These are phyloP conservation scores for Hexactinellida sp. DNA, from an alignment of 37 sponge, comb jelly and placozoan species.

Conservation along the genomic window DNA sequence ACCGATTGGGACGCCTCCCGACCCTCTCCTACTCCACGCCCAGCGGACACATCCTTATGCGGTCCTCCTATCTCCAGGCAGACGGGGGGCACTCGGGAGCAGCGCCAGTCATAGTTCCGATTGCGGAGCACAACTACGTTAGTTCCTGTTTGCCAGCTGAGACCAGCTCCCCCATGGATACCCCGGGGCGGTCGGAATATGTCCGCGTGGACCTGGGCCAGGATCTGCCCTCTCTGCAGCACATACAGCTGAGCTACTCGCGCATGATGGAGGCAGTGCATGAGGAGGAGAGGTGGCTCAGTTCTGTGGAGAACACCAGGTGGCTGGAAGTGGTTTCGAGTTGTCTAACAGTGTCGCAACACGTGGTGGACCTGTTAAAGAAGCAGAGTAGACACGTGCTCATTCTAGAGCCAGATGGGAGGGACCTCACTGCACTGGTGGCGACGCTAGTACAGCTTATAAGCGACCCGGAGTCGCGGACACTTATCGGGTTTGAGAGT, in stretches of 20 bases:
- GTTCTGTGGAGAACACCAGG: background rate
- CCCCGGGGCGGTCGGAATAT: background rate
- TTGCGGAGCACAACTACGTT: background rate
- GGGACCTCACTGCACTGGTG: slow-evolving; percentile 70
- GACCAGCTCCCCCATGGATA: background rate
- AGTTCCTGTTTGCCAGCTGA: background rate
- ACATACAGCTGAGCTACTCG: background rate
- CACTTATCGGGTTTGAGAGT: slow-evolving; percentile 64
- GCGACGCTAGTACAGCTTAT: slow-evolving; percentile 72
- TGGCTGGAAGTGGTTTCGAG: background rate
- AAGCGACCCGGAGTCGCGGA: slow-evolving; percentile 65
- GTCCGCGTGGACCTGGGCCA: background rate
- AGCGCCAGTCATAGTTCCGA: background rate
- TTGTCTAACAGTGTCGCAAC: background rate
- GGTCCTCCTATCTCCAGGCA: background rate
- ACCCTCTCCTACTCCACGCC: slow-evolving; percentile 3
- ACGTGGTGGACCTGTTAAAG: background rate
- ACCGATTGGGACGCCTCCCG: background rate
- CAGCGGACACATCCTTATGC: background rate
- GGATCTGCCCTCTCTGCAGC: background rate
- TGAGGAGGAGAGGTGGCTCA: slow-evolving; percentile 7
- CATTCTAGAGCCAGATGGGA: slow-evolving; percentile 40
- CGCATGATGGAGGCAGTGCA: slow-evolving; percentile 8
- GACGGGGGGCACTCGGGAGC: background rate
- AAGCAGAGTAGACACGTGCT: background rate